Evolutionary conservation across 1,140 invertebrate species (phyloP).

Genomic region (Patella vulgata): DNA sequence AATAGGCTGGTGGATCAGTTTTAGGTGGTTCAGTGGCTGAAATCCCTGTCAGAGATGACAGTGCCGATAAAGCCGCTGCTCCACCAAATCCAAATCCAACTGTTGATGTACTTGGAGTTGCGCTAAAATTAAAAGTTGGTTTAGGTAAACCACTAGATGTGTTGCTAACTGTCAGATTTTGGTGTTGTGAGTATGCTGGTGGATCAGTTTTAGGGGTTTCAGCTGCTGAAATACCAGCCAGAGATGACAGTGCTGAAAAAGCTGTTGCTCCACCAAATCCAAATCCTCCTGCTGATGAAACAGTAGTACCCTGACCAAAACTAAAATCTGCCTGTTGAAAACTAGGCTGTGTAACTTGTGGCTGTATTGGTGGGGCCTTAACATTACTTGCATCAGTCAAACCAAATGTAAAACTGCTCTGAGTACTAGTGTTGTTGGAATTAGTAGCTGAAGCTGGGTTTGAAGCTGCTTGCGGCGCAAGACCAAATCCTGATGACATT

Average conservation of each 20-base stretch:
- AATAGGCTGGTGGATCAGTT: not conserved
- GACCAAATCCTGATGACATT: too few species aligned
- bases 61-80: not conserved
- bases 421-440: not conserved
- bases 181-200: not conserved
- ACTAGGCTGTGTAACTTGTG: not conserved
- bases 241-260: not conserved
- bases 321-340: not conserved
- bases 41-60: not conserved
- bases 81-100: slow-evolving; percentile 3
- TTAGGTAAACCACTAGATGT: too few species aligned
- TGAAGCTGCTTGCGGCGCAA: not conserved
- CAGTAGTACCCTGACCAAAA: too few species aligned
- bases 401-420: not conserved
- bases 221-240: not conserved
- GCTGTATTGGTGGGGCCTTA: not conserved
- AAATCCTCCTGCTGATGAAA: not conserved
- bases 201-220: not conserved
- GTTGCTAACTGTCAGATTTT: too few species aligned
- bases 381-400: not conserved
- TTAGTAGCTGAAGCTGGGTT: not conserved
- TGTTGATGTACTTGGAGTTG: not conserved
- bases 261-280: not conserved
- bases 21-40: not conserved
- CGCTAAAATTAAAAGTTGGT: not conserved